Evolutionary conservation across 2,888 invertebrate genomes (phyloP), one percentile per base, ranked within the genome.

Genomic region (Encarsia formosa): DNA sequence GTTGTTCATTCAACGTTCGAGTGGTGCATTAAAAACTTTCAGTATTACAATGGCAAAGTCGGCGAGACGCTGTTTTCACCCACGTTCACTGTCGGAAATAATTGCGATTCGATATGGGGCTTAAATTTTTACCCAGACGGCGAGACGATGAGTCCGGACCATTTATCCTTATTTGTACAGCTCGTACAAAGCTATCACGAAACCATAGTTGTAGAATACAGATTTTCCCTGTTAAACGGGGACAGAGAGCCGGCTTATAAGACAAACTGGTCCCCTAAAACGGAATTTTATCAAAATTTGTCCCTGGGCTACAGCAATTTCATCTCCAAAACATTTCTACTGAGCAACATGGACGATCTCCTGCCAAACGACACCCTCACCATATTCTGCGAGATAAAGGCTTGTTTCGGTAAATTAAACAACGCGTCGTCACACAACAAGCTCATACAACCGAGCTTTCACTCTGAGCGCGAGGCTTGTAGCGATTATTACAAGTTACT

Each of bases 21-120:
- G 39, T 39, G 39, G 39, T n/a, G 15, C 15, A 23, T 39, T n/a
- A 20, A 39, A 16, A 40, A 40, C 15, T 40, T 40, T 38, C 19
- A 15, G n/a, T 38, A 38, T 6, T 38, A 38, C 13, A n/a, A 19
- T 4, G 22, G 22, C 5, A 16, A 3, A n/a, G 22, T 22, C 9
- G 38, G 38, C 6, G 5, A 38, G 22, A 38, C 19, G 22, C 22
- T 38, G 4, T 38, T 22, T 38, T 38, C 37, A 13, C 37, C 38
- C 2, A 38, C 22, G n/a, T 38, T 38, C 11, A 22, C 13, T n/a
- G 20, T 19, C 2, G 38, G 38, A 18, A 22, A 22, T 19, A 13
- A 38, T 38, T 19, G 6, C 1, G 22, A 22, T 38, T 19, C 22
- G 18, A 38, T n/a, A 38, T 38, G 38, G 38, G 20, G 38, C 22